Base-by-base conservation (phyloP, 2,888 invertebrate genomes). In the Rhamnusium bicolor region DNA sequence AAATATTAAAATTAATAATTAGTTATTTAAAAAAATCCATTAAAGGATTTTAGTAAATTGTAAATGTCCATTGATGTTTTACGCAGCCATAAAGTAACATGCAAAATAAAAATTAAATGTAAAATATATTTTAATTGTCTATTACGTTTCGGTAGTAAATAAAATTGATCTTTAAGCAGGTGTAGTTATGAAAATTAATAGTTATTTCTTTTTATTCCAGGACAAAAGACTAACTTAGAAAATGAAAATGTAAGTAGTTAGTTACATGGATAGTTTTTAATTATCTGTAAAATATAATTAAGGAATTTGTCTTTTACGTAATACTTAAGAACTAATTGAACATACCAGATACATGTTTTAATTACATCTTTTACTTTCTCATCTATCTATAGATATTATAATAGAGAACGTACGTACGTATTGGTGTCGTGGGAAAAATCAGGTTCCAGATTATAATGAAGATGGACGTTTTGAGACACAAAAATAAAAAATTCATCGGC, bases 1-100 rank as follows among this genome's bases (percentile, higher is more conserved):
- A 63, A 74, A 74, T 74, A 74, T 74, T 71, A 71, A 74, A 74
- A 74, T 74, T 74, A 68, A 74, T 74, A 74, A 74, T 74, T 74
- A 71, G 71, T 74, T 51, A 58, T 63, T 74, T 71, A 53, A 74
- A 74, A n/a, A 71, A 74, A 60, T 71, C 71, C 70, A 71, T 71
- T 68, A 69, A 71, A 24, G 56, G 56, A 65, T 65, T 71, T 69
- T 29, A 63, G 58, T 56, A 67, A 67, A 67, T 27, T 65, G 56
- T 46, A 46, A 49, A 40, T 21, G 19, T 63, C 63, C 47, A 70
- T 65, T 51, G 62, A 65, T 62, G 66, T 63, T 73, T 49, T 21
- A 66, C 72, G 46, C 47, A 21, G 27, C 53, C 60, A 16, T 73
- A 70, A 69, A 73, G 27, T 56, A 65, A 63, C 60, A 54, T 51